Evolutionary conservation across 2,113 vertebrate species (phyloP), one percentile per base, ranked within the genome.

Genomic region (Baryphthengus martii): DNA sequence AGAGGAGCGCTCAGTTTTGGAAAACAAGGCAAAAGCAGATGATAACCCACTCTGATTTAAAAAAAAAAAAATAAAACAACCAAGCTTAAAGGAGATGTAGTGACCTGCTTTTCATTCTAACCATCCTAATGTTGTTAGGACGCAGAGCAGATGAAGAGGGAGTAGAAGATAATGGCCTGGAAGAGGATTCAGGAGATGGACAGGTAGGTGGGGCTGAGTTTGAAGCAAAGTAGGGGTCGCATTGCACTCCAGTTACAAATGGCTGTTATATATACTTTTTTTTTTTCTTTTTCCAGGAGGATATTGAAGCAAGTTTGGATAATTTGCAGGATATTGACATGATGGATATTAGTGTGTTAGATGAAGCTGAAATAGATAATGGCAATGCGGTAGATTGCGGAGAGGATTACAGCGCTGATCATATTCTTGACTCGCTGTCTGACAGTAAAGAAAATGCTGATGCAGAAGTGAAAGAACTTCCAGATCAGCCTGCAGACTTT

Each of bases 121-220:
- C 1, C 2, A 17, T 93, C 63, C 1, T 88, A 23, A 85, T 96
- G 33, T 96, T 70, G 90, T 26, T 75, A 99, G 99, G 99, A 49
- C 96, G 97, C 50, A 98, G 97, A 92, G 85, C 89, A 71, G 99
- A 99, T 4, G 98, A 98, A 24, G 99, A 99, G 52, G 99, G 98
- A 88, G 81, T 94, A 18, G 99, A 99, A 73, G 99, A 99, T 71
- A 98, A 97, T 9, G 97, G 98, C 45, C 76, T 99, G 45, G 99
- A 99, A 78, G 99, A 99, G 53, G 99, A 99, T 91, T 99, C 98
- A 3, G 98, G 95, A 80, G 99, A 99, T 13, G 98, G 97, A 17
- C 98, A 99, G 98, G 99, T 99, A 98, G 53, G 82, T n/a, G 52
- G 24, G 40, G 3, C 68, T 47, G 39, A 10, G 2, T 72, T 24